Conservation (phyloP, 2,113 vertebrate species). For the Corydoras sp. region DNA sequence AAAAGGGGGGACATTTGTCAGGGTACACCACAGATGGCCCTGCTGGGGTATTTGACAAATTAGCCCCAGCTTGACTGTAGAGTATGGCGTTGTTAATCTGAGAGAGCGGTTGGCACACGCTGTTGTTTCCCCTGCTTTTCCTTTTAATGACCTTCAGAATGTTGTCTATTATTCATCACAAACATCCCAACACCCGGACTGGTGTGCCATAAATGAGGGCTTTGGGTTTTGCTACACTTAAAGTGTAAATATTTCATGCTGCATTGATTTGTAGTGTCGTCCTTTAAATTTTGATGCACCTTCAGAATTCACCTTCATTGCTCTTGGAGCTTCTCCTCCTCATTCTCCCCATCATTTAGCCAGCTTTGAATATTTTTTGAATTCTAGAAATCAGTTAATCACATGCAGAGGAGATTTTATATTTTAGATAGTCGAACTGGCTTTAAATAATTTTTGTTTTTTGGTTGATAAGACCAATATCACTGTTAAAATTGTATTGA, state of each 20-base stretch:
- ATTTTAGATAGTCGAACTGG: too few species aligned
- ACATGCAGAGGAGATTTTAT: too few species aligned
- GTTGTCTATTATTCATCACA: slow-evolving; percentile 56
- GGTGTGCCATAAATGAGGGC: slow-evolving; percentile 8
- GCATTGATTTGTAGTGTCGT: slow-evolving; percentile 26
- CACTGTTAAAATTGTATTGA: too few species aligned
- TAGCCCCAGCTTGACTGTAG: slow-evolving; percentile 61
- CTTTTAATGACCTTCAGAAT: slow-evolving; percentile 55
- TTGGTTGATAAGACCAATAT: too few species aligned
- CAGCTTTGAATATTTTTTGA: too few species aligned
- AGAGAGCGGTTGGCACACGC: slow-evolving; percentile 42
- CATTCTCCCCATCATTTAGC: too few species aligned
- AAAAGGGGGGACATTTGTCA: slow-evolving; percentile 73
- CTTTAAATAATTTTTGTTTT: too few species aligned
- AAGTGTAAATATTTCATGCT: slow-evolving; percentile 45
- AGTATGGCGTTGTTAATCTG: slow-evolving; percentile 54
- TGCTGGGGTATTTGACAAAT: slow-evolving; percentile 65
- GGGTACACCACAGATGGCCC: slow-evolving; percentile 69
- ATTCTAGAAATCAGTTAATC: too few species aligned
- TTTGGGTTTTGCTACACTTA: slow-evolving; percentile 34
- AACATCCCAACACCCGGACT: slow-evolving; percentile 42
- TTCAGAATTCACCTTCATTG: too few species aligned
- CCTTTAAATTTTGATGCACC: too few species aligned
- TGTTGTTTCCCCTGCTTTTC: slow-evolving; percentile 32
- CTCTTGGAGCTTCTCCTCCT: too few species aligned